A percentile compares a stretch with the other conserved stretches of the same genome.
Evolutionary conservation across 2,797 vertebrate species (phyloP).

Genomic region (Phoxinus dragarum): DNA sequence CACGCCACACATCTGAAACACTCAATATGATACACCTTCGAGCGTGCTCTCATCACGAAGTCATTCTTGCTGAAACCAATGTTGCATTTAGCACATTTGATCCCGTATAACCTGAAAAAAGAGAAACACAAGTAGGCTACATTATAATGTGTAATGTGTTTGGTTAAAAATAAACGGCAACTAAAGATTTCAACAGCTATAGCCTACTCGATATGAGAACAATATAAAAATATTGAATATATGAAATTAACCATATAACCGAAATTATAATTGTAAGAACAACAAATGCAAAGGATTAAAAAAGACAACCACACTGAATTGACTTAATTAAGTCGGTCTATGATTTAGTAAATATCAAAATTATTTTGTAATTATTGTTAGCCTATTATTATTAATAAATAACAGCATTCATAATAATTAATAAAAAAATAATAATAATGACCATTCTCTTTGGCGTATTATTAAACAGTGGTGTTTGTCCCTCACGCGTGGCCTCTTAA

Average conservation of each 20-base stretch:
- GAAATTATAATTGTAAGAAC: background rate
- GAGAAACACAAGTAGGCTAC: background rate
- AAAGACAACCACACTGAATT: background rate
- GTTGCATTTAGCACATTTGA: slow-evolving; percentile 97
- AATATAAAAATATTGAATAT: background rate
- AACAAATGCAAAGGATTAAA: background rate
- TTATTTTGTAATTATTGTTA: slow-evolving; percentile 10
- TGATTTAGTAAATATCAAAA: background rate
- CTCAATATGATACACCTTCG: slow-evolving; percentile 98
- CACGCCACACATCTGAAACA: slow-evolving; percentile 98
- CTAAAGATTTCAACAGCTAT: background rate
- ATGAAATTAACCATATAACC: background rate
- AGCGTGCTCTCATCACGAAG: slow-evolving; percentile 96
- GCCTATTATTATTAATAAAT: slow-evolving; percentile 15
- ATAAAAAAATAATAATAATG: slow-evolving; percentile 21
- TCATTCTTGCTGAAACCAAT: slow-evolving; percentile 98
- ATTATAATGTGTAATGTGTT: slow-evolving; percentile 31
- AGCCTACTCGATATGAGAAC: background rate
- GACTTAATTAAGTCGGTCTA: background rate
- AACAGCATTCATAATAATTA: slow-evolving; percentile 16
- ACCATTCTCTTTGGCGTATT: background rate
- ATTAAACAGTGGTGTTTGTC: background rate
- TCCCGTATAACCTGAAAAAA: slow-evolving; percentile 89
- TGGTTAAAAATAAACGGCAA: background rate
- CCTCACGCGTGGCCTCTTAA: background rate